Evolutionary conservation across 1,140 invertebrate genomes (phyloP), one percentile per base, ranked within the genome.

Genomic region (Zaprionus taronus): DNA sequence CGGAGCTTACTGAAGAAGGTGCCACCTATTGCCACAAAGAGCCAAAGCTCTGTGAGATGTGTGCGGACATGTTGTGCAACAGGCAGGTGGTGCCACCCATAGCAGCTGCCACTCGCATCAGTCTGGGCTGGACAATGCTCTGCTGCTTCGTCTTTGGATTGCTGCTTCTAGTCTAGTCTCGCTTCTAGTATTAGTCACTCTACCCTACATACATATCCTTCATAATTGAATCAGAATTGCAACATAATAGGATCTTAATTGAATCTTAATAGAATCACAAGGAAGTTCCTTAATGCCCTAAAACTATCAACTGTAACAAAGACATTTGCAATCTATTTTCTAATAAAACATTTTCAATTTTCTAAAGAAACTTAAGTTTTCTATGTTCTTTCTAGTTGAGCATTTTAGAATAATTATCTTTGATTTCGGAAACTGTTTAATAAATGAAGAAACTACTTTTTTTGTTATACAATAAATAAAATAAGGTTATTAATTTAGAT

Each of bases 31-130:
- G 91, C 38, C 31, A 7, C 6, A 47, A 62, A 2, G 73, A 92
- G 11, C 15, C 26, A 12, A 57, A 83, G 28, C 31, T 64, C 2
- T 92, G 91, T n/a, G 11, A 53, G 3, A 34, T 75, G 4, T 92
- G 91, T 44, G 56, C 65, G 5, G 62, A 70, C 1, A 28, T 41
- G 20, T 20, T 67, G 15, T 92, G 91, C 60, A 92, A 89, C 31
- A 67, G 41, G n/a, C 62, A 80, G 4, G 28, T 41, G 55, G 58
- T 67, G 0, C 49, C 60, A 6, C 9, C 9, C 7, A 26, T 38
- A 0, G 22, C 56, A 0, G 44, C 15, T 20, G 53, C 22, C 1
- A 15, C 5, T 17, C 24, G 7, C 6, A 24, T 14, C 5, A n/a
- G 5, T 56, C 20, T 24, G 20, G 11, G 11, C 12, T 14, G 47